phyloP scores from a whole-genome alignment of 1,140 invertebrate species.

The Brachionus manjavacas region DNA sequence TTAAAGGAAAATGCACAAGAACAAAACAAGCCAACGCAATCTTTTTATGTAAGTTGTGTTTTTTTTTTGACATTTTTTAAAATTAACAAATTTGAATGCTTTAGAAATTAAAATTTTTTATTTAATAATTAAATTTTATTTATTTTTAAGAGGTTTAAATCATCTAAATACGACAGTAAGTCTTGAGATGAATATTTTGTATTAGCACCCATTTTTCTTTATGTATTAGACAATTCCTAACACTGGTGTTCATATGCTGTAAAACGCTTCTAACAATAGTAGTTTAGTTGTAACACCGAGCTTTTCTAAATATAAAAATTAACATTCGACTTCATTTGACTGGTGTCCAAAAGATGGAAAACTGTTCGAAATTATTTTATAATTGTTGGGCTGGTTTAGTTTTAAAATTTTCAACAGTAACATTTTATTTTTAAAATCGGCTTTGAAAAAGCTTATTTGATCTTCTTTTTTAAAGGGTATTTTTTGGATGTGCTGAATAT shows the following conservation, averaged over 20 bases:
- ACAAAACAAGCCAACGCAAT: background rate
- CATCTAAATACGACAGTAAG: slow-evolving; percentile 34
- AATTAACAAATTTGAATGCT: background rate
- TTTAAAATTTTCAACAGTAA: no score
- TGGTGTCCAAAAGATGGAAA: background rate
- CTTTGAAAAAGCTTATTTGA: no score
- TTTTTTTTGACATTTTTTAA: background rate
- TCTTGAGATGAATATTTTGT: background rate
- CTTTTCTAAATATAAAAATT: background rate
- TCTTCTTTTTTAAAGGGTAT: no score
- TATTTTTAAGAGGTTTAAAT: background rate
- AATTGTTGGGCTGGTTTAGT: no score
- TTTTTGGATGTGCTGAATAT: no score
- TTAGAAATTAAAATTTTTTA: background rate
- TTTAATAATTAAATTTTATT: background rate
- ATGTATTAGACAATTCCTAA: background rate
- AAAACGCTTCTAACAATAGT: background rate
- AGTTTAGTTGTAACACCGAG: background rate
- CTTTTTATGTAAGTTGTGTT: background rate
- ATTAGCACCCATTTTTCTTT: background rate
- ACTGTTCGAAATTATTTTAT: no score
- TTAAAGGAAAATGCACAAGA: background rate
- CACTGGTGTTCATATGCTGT: background rate
- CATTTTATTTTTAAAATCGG: no score
- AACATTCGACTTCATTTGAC: background rate